Conservation (phyloP, 2,888 invertebrate species). For the Zootermopsis nevadensis region DNA sequence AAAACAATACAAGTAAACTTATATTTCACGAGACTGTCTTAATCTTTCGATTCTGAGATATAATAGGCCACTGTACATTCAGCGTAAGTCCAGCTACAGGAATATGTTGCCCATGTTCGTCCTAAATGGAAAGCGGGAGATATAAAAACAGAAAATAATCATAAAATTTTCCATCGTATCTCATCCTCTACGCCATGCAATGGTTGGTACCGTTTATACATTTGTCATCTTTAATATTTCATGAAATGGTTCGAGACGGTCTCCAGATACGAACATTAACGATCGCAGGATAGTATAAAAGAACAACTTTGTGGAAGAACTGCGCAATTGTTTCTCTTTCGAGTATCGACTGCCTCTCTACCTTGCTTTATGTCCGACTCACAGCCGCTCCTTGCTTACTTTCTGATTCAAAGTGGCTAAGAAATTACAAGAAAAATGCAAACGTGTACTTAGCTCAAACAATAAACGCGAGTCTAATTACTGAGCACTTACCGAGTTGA, state of each 20-base stretch:
- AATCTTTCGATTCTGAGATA: too few relatives aligned
- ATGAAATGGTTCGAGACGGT: slow-evolving; percentile 11
- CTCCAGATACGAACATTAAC: not conserved
- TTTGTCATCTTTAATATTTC: slow-evolving; percentile 29
- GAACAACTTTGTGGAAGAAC: slow-evolving; percentile 7
- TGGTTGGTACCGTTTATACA: not conserved
- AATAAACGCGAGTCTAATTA: too few relatives aligned
- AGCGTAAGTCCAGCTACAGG: slow-evolving; percentile 3
- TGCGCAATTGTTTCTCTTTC: slow-evolving; percentile 7
- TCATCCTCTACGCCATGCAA: not conserved
- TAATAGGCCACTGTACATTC: not conserved
- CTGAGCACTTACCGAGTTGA: too few relatives aligned
- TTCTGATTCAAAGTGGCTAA: too few relatives aligned
- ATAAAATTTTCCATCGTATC: slow-evolving; percentile 4
- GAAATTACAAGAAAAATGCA: too few relatives aligned
- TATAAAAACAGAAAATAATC: slow-evolving; percentile 25
- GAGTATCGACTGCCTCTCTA: not conserved
- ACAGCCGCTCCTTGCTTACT: too few relatives aligned
- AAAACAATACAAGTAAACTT: too few relatives aligned
- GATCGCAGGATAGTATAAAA: not conserved
- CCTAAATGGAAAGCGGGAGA: not conserved
- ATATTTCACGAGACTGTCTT: too few relatives aligned
- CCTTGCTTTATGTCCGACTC: not conserved
- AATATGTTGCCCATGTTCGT: not conserved
- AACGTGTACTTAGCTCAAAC: too few relatives aligned